Evolutionary conservation across 2,797 vertebrate genomes (phyloP).

Genomic region (Carcharodon carcharias): DNA sequence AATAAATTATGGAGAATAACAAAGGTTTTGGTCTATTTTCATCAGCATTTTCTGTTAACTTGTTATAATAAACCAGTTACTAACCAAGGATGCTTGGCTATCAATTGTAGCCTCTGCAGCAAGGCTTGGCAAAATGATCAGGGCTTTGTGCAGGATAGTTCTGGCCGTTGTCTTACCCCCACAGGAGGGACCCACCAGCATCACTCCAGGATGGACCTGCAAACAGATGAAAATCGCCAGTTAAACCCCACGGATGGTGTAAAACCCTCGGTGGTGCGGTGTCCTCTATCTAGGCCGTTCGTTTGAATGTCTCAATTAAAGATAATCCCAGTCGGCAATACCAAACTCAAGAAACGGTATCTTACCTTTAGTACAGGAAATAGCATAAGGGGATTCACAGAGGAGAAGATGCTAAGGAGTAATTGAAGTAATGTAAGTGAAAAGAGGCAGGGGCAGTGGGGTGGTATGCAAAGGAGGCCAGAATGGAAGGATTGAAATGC

Average conservation of each 20-base stretch:
- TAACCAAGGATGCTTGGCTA: not conserved
- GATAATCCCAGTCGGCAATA: not conserved
- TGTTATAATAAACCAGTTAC: constrained; percentile 31
- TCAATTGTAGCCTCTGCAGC: not conserved
- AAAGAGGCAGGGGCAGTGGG: not conserved
- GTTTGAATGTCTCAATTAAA: not conserved
- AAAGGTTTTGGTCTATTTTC: not conserved
- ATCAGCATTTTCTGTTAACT: not conserved
- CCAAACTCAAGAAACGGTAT: not conserved
- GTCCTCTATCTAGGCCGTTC: not conserved
- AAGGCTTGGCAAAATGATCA: constrained; percentile 42
- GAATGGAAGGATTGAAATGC: not conserved
- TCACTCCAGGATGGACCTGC: constrained; percentile 49
- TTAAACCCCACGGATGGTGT: not conserved
- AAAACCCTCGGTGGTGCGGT: not conserved
- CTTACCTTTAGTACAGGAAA: not conserved
- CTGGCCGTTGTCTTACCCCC: constrained; percentile 53
- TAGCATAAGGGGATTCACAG: not conserved
- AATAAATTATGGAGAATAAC: not conserved
- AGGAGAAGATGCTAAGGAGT: not conserved
- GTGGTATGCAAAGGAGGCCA: not conserved
- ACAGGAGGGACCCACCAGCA: constrained; percentile 51
- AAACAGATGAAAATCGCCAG: not conserved
- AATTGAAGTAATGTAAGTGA: not conserved
- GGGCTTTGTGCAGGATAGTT: constrained; percentile 53